Evolutionary conservation across 2,797 vertebrate species (phyloP).

Genomic region (Hydrolagus colliei): DNA sequence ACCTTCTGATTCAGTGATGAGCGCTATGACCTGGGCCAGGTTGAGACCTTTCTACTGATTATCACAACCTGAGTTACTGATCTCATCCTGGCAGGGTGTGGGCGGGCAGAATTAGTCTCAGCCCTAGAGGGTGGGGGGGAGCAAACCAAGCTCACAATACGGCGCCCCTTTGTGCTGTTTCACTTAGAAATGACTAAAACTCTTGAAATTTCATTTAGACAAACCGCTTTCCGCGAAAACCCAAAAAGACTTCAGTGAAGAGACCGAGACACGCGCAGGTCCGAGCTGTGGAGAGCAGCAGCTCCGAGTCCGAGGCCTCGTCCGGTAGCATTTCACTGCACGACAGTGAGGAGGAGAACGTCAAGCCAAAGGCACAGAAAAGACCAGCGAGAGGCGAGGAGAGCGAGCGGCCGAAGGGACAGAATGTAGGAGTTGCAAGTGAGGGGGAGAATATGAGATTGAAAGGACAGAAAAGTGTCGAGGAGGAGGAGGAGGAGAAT

Average conservation of each 20-base stretch:
- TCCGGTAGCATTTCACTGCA: too few species aligned
- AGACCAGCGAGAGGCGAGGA: neutral
- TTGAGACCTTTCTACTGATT: too few species aligned
- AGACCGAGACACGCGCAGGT: slow-evolving; percentile 14
- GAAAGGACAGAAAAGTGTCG: neutral
- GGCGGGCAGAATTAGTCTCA: neutral
- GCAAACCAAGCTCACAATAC: neutral
- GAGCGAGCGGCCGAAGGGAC: too few species aligned
- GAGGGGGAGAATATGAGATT: slow-evolving; percentile 19
- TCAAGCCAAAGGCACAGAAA: slow-evolving; percentile 30
- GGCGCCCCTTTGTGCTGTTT: too few species aligned
- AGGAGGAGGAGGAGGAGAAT: slow-evolving; percentile 12
- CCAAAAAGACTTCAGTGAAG: neutral
- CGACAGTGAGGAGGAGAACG: slow-evolving; percentile 7
- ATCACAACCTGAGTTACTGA: neutral
- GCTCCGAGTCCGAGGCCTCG: too few species aligned
- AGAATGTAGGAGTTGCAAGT: neutral
- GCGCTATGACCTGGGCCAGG: too few species aligned
- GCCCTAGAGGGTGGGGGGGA: neutral
- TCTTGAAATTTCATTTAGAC: too few species aligned
- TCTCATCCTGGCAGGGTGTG: neutral
- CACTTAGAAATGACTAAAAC: too few species aligned
- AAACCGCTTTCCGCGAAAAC: too few species aligned
- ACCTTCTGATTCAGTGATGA: too few species aligned
- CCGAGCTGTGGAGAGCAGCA: slow-evolving; percentile 36